phyloP scores from a whole-genome alignment of 1,140 invertebrate species.

The Bombus confusus region DNA sequence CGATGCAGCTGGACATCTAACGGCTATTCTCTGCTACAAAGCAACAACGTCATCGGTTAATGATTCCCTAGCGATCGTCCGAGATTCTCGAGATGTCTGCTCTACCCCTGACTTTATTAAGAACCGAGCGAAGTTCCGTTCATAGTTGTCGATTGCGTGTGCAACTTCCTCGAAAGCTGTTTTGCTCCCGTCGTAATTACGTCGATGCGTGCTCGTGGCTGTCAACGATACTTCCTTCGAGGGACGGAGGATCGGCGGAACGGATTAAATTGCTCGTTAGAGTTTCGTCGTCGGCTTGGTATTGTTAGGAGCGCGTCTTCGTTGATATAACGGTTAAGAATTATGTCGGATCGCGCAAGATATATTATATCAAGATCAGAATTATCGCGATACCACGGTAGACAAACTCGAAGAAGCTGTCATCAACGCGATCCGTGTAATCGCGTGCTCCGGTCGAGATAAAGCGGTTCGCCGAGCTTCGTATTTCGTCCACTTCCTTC shows the following conservation, averaged over 20 bases:
- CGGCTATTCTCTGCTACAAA: neutral
- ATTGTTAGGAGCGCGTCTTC: neutral
- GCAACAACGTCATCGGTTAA: neutral
- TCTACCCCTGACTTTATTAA: neutral
- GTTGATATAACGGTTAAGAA: neutral
- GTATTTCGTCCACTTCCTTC: neutral
- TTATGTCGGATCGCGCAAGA: neutral
- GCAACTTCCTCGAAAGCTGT: conserved; percentile 6
- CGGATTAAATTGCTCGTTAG: neutral
- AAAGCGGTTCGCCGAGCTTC: neutral
- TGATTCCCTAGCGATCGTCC: neutral
- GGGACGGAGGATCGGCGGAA: neutral
- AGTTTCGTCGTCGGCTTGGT: neutral
- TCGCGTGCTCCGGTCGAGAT: neutral
- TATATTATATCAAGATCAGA: neutral
- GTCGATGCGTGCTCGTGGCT: neutral
- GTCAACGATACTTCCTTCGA: neutral
- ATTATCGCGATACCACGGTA: neutral
- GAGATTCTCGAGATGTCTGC: neutral
- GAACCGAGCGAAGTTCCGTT: neutral
- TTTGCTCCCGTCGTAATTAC: neutral
- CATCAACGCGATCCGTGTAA: neutral
- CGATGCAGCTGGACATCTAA: neutral
- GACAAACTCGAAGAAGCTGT: neutral
- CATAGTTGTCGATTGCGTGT: neutral